A percentile compares a stretch with the other conserved stretches of the same genome.
These are phyloP conservation scores for Acanthosepion pharaonis DNA, from an alignment of 2,888 invertebrate genomes.

Conservation along the genomic window DNA sequence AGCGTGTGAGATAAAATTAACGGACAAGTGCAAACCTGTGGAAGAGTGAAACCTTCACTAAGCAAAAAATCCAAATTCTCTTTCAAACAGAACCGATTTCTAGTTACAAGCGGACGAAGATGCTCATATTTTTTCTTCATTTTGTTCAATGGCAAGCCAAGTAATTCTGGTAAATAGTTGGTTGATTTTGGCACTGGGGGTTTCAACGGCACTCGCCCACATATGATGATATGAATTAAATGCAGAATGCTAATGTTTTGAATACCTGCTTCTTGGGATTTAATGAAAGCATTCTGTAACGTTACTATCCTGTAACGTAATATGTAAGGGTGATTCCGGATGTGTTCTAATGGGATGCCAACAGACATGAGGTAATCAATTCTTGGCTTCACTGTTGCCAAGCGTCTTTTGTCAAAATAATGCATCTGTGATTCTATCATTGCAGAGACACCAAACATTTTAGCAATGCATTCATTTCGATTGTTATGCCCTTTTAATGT, in stretches of 20 bases:
- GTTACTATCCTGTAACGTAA: slow-evolving; percentile 45
- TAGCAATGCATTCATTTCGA: slow-evolving; percentile 47
- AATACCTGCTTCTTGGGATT: slow-evolving; percentile 48
- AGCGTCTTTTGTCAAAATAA: slow-evolving; percentile 44
- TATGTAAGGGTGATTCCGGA: slow-evolving; percentile 52
- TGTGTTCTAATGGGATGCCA: slow-evolving; percentile 48
- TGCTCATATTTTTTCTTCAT: background rate
- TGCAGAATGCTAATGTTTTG: slow-evolving; percentile 49
- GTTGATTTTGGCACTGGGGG: background rate
- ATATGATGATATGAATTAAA: slow-evolving; percentile 44
- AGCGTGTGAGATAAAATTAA: slow-evolving; percentile 52
- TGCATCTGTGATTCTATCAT: slow-evolving; percentile 48
- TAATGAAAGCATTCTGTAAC: slow-evolving; percentile 44
- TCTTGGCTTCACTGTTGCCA: slow-evolving; percentile 42
- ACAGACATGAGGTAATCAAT: slow-evolving; percentile 49
- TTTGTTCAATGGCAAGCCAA: background rate
- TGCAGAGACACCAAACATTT: slow-evolving; percentile 48
- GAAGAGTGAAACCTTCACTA: slow-evolving; percentile 50
- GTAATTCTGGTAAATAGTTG: slow-evolving; percentile 39
- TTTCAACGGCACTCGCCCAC: background rate
- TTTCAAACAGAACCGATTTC: slow-evolving; percentile 47
- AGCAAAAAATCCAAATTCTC: slow-evolving; percentile 49
- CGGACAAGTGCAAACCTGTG: slow-evolving; percentile 50
- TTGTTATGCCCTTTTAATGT: background rate
- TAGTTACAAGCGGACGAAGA: background rate